Evolutionary conservation across 1,140 invertebrate species (phyloP).

Genomic region (Capitella teleta): DNA sequence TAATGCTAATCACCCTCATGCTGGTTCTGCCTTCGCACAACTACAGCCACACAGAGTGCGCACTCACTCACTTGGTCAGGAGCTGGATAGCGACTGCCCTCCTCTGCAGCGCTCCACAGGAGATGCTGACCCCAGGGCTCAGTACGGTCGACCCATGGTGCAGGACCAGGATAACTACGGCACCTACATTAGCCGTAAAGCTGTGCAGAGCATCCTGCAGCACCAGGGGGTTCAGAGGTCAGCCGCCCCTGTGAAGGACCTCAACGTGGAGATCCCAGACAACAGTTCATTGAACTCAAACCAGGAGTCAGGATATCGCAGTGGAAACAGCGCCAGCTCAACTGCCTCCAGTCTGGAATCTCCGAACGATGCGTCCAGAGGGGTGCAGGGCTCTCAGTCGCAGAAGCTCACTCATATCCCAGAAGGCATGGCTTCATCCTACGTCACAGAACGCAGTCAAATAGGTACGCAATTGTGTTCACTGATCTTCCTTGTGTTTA

Average conservation of each 20-base stretch:
- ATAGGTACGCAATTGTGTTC: not conserved
- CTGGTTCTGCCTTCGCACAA: not conserved
- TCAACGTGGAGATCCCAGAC: slow-evolving; percentile 5
- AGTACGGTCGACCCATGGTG: not conserved
- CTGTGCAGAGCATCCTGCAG: slow-evolving; percentile 41
- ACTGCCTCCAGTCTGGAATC: not conserved
- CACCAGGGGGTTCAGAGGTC: slow-evolving; percentile 33
- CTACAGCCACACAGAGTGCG: not conserved
- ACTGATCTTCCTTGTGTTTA: not conserved
- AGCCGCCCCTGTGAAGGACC: slow-evolving; percentile 7
- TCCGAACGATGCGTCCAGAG: not conserved
- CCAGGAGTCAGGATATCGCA: not conserved
- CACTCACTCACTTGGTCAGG: not conserved
- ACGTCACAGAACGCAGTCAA: not conserved
- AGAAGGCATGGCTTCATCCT: slow-evolving; percentile 1
- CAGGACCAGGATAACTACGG: slow-evolving; percentile 15
- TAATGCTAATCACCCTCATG: not conserved
- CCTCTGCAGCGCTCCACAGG: not conserved
- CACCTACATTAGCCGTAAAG: slow-evolving; percentile 60
- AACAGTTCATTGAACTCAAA: not conserved
- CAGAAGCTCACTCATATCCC: slow-evolving; percentile 6
- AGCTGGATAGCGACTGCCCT: not conserved
- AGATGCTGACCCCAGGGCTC: not conserved
- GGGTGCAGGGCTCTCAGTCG: not conserved
- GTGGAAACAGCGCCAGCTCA: not conserved